Conservation (phyloP, 2,888 invertebrate species). For the Conops quadrifasciatus region DNA sequence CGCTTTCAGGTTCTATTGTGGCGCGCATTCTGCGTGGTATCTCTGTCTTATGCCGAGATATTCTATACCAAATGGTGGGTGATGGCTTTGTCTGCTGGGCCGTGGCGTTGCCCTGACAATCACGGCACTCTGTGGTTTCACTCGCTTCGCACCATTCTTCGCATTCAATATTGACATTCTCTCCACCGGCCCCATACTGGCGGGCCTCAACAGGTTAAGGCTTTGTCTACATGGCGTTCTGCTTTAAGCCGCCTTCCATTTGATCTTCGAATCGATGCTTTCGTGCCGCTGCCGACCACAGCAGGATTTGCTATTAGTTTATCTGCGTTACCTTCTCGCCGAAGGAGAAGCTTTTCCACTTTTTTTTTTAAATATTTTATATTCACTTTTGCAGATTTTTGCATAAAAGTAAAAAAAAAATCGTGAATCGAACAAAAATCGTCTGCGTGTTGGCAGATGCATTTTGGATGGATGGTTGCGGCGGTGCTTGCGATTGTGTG, state of each 20-base stretch:
- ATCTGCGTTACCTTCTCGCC: too few relatives aligned
- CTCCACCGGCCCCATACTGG: background rate
- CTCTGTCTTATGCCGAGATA: background rate
- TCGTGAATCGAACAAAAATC: conserved; percentile 20
- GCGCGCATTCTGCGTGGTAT: background rate
- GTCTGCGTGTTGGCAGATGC: conserved; percentile 19
- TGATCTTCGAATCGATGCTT: background rate
- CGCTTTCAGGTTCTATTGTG: too few relatives aligned
- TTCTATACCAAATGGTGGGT: background rate
- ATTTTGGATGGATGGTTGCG: too few relatives aligned
- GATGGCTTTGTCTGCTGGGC: too few relatives aligned
- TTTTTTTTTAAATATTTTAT: conserved; percentile 28
- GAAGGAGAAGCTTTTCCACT: conserved; percentile 13
- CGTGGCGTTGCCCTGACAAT: too few relatives aligned
- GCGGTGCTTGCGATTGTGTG: background rate
- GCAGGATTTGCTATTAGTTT: too few relatives aligned
- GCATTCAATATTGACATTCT: too few relatives aligned
- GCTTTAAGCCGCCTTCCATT: background rate
- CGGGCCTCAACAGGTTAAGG: background rate
- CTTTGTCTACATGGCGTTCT: background rate
- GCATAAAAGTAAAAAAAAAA: too few relatives aligned
- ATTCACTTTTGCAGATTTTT: conserved; percentile 12
- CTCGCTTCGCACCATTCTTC: too few relatives aligned
- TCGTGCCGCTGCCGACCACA: too few relatives aligned
- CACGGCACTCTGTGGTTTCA: too few relatives aligned